A percentile compares a stretch with the other conserved stretches of the same genome.
Conservation (phyloP, 2,113 vertebrate species). For the Odocoileus virginianus region DNA sequence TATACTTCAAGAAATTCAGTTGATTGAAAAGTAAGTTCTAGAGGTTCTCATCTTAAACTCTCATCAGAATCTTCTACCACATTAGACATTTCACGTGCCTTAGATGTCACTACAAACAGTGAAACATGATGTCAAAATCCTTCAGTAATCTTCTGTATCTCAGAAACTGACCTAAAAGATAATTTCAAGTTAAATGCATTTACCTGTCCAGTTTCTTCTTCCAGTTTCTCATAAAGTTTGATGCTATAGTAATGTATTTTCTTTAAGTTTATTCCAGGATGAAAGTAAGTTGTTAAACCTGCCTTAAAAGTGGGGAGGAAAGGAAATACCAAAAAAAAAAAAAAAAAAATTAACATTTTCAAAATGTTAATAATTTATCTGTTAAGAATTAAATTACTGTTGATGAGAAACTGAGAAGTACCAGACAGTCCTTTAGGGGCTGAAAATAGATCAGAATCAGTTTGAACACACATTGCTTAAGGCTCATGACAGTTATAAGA, state of each 20-base stretch:
- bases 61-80: background rate
- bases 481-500: background rate
- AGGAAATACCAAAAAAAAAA: slow-evolving; percentile 8
- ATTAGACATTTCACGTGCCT: background rate
- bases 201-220: slow-evolving; percentile 97
- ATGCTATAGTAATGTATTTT: slow-evolving; percentile 96
- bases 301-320: slow-evolving; percentile 82
- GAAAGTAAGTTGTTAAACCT: slow-evolving; percentile 96
- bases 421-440: too few species aligned
- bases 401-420: background rate
- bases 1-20: background rate
- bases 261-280: slow-evolving; percentile 98
- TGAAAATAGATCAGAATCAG: background rate
- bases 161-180: background rate
- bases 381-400: background rate
- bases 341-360: background rate
- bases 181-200: slow-evolving; percentile 7
- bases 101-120: background rate
- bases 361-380: background rate
- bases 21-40: background rate
- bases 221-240: slow-evolving; percentile 93
- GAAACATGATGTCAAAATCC: background rate
- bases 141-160: background rate
- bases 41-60: background rate
- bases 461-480: background rate